Base-by-base conservation (phyloP, 2,113 vertebrate species). In the Solenodon paradoxus region DNA sequence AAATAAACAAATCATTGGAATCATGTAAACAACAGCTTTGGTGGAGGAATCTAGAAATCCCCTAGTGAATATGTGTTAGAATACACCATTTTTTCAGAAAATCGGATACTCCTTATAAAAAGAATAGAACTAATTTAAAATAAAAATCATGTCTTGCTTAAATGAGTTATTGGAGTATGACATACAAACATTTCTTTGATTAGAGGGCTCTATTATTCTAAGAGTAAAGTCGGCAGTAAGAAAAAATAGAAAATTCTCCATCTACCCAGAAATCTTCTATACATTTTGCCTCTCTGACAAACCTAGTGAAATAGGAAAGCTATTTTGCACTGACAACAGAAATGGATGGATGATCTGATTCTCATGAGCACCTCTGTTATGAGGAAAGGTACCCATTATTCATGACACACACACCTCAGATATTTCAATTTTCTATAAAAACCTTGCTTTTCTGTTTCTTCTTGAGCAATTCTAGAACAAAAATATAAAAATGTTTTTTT, bases 21-120 rank as follows among this genome's bases (percentile, higher is more conserved):
- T 59, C 30, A 42, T 13, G 17, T 42, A 77, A 83, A 57, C 13
- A 57, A 3, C 20, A 82, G 9, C 22, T 74, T 42, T 68, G 40
- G 81, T 68, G 8, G 19, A 17, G 22, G 7, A 22, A 55, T 19
- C 40, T 47, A 55, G 66, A n/a, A 8, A 68, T 45, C 22, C 45
- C n/a, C 32, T 1, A 5, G 32, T 38, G 78, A 88, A 84, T 49
- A 49, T 89, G 9, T 78, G 19, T 24, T 57, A 86, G 66, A 45
- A 47, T 72, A 92, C 95, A 59, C 17, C 53, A 80, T 15, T 38
- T 47, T 81, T 85, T 81, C 28, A 71, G 55, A 91, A 96, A 93
- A 15, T 53, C 13, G 59, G 12, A 6, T 13, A 42, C 71, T 49
- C 51, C 32, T 85, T 92, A 71, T 63, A 53, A n/a, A 82, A 83